Evolutionary conservation across 2,113 vertebrate species (phyloP).

Genomic region (Oxygymnocypris stewartii): DNA sequence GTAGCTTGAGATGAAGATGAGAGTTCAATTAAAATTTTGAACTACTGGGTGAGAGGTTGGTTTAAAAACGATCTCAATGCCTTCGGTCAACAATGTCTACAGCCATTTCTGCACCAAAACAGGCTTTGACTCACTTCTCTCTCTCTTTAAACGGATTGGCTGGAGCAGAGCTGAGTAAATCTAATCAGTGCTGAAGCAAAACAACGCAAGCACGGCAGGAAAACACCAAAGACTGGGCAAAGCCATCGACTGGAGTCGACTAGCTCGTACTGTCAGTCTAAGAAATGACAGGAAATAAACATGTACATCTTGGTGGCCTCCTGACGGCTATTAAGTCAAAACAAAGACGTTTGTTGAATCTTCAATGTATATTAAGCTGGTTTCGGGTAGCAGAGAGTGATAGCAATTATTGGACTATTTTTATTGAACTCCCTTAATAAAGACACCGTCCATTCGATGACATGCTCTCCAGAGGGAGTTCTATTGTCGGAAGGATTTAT

Average conservation of each 20-base stretch:
- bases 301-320: background rate
- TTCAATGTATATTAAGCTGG: background rate
- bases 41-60: background rate
- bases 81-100: background rate
- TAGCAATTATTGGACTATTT: conserved; percentile 16
- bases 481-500: conserved; percentile 2
- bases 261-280: background rate
- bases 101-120: conserved; percentile 7
- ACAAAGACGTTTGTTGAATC: background rate
- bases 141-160: conserved; percentile 65
- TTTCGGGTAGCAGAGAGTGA: conserved; percentile 2
- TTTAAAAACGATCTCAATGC: conserved; percentile 8
- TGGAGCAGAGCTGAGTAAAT: conserved; percentile 65
- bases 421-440: conserved; percentile 27
- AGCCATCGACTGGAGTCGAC: background rate
- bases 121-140: conserved; percentile 10
- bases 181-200: conserved; percentile 71
- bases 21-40: background rate
- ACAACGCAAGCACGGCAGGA: conserved; percentile 64
- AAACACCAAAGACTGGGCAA: conserved; percentile 31
- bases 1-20: background rate
- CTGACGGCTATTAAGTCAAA: background rate
- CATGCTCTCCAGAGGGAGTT: background rate
- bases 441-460: background rate
- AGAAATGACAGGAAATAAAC: conserved; percentile 7